Base-by-base conservation (phyloP, 2,888 invertebrate species). In the Acronicta alni region DNA sequence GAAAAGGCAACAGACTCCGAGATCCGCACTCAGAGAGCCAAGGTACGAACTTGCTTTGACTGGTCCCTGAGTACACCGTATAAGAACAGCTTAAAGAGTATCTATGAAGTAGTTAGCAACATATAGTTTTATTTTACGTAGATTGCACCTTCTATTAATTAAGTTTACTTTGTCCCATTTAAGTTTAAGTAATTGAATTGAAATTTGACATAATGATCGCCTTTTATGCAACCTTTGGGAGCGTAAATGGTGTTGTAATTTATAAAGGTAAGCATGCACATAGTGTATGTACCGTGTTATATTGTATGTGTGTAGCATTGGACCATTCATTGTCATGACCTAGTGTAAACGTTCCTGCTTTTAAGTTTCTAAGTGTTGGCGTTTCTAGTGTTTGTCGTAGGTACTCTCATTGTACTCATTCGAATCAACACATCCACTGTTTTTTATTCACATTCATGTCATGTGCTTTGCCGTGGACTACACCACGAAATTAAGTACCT, bases 21-120 rank as follows among this genome's bases (percentile, higher is more conserved):
- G 97, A 97, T 89, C 97, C 97, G 14, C 97, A 97, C 91, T 97
- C 97, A 3, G 97, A 97, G 87, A 97, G 97, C 86, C 97, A 97
- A 97, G 97, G 69, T 69, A 60, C 57, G 46, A 45, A 43, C 44
- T 38, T 20, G 3, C 48, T 16, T 35, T 58, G 55, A 47, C 59
- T 48, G 48, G 59, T 42, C 58, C 18, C 55, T 26, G 3, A 12
- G 67, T 54, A 76, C 59, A 72, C 72, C 18, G 47, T 48, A 77
- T 63, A 84, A 81, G 72, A 73, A 74, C 67, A 83, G 92, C 93
- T 91, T 92, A 72, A 52, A 47, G 45, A 67, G 72, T 68, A 88
- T 81, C 77, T 72, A 86, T 85, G 41, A 86, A 79, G 93, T 93
- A 93, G 93, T 90, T 94, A 92, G 93, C 79, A 80, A 86, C 77